phyloP scores from a whole-genome alignment of 2,888 invertebrate genomes.

The Anodontia alba region DNA sequence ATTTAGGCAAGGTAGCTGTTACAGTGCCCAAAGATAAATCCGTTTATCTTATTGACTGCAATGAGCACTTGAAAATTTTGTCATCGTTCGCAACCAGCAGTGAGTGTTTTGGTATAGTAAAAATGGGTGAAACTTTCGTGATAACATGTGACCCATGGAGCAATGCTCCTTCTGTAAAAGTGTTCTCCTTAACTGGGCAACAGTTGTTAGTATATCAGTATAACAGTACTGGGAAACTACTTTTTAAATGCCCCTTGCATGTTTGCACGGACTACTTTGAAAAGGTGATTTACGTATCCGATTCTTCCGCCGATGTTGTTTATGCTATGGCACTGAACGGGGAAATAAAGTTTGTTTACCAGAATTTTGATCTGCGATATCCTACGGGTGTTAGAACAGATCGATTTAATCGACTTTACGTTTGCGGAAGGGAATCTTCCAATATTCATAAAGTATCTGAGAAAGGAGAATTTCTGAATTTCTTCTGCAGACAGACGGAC shows the following conservation, averaged over 20 bases:
- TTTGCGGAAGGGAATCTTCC: slow-evolving; percentile 44
- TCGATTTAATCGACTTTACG: slow-evolving; percentile 49
- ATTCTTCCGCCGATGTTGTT: slow-evolving; percentile 46
- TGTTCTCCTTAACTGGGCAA: slow-evolving; percentile 39
- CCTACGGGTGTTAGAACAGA: slow-evolving; percentile 57
- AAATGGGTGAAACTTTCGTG: slow-evolving; percentile 41
- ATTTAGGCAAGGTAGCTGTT: slow-evolving; percentile 40
- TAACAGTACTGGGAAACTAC: slow-evolving; percentile 22
- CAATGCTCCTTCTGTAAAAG: slow-evolving; percentile 38
- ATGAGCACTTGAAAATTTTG: slow-evolving; percentile 42
- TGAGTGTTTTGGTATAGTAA: slow-evolving; percentile 58
- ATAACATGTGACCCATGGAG: slow-evolving; percentile 58
- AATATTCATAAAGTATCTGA: slow-evolving; percentile 51
- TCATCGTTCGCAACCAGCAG: slow-evolving; percentile 35
- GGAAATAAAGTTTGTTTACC: slow-evolving; percentile 43
- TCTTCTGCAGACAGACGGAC: slow-evolving; percentile 10
- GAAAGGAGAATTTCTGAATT: slow-evolving; percentile 36
- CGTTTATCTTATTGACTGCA: slow-evolving; percentile 52
- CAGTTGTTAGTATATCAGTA: slow-evolving; percentile 27
- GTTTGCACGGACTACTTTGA: slow-evolving; percentile 50
- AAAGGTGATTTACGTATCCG: slow-evolving; percentile 51
- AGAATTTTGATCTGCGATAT: slow-evolving; percentile 41
- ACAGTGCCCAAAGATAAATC: slow-evolving; percentile 50
- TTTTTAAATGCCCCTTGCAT: slow-evolving; percentile 57
- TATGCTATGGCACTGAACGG: slow-evolving; percentile 40